phyloP scores from a whole-genome alignment of 2,113 vertebrate species.

The Scatophagus argus region DNA sequence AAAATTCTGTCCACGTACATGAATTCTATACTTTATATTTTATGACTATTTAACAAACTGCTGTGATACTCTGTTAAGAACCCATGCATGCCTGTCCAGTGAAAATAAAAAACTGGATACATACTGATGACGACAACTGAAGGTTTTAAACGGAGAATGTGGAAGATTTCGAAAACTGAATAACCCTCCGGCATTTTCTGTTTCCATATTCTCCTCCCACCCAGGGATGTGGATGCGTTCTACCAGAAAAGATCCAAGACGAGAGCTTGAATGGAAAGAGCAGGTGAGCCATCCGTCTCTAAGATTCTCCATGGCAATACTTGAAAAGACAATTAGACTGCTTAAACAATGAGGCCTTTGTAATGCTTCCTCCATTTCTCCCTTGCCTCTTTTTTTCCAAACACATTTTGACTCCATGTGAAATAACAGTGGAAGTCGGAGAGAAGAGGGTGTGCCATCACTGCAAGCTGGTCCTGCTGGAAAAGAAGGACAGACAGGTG shows the following conservation, averaged over 20 bases:
- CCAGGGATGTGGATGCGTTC: conserved; percentile 40
- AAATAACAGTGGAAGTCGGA: conserved; percentile 69
- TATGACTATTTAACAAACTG: no score
- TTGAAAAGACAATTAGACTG: conserved; percentile 70
- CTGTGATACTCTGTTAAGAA: no score
- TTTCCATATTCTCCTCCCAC: conserved; percentile 53
- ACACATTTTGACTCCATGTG: conserved; percentile 46
- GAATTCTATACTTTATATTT: no score
- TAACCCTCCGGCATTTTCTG: conserved; percentile 26
- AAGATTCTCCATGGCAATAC: conserved; percentile 59
- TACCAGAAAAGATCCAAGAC: conserved; percentile 30
- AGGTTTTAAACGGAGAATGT: conserved; percentile 21
- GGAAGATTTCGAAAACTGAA: conserved; percentile 27
- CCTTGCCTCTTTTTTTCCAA: conserved; percentile 7
- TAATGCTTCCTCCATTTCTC: conserved; percentile 46
- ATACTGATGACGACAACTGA: not conserved
- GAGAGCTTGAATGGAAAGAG: conserved; percentile 68
- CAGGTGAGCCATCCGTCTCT: conserved; percentile 69
- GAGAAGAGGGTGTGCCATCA: conserved; percentile 30
- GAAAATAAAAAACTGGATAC: not conserved
- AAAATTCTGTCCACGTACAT: no score
- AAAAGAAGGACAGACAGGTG: conserved; percentile 42
- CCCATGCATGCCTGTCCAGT: not conserved
- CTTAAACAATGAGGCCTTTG: conserved; percentile 72
- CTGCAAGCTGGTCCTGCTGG: conserved; percentile 11